Evolutionary conservation across 2,113 vertebrate genomes (phyloP), one percentile per base, ranked within the genome.

Genomic region (Gavia stellata): DNA sequence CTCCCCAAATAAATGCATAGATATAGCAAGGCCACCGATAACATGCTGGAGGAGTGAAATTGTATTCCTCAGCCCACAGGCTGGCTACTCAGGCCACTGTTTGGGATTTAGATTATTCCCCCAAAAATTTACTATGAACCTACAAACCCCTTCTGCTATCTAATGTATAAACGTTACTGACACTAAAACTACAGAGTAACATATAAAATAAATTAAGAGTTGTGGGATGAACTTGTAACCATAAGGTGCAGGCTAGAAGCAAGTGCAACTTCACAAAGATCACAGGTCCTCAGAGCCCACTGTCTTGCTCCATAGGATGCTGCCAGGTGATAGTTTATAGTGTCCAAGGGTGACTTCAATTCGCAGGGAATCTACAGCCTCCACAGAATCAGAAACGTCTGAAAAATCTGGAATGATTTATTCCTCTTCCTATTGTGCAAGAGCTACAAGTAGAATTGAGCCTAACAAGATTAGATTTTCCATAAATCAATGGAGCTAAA

Each of bases 401-500:
- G 77, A 93, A 92, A 86, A 94, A 79, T 68, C 49, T 42, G 36
- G 40, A 84, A 79, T 89, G 31, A 94, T 90, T 92, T 88, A 93
- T 86, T 70, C 34, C 3, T 66, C 82, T 88, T 86, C 88, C 92
- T 89, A 93, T 55, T 88, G 56, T 31, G 15, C n/a, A 75, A 92
- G 75, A 89, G 65, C 40, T 81, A 84, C 50, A 79, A 70, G 72
- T 59, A 88, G 63, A 59, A 90, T 13, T 52, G 72, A 25, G 50
- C 15, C 88, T 92, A 95, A 81, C 56, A 81, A 89, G 65, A 74
- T 95, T 75, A 91, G 90, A 94, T 94, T 93, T 92, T 92, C 86
- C 61, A 92, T 89, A 94, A 92, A 95, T 93, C 95, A 88, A 88
- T 25, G 29, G 66, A 91, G 34, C 5, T 94, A 91, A 75, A 96